Evolutionary conservation across 2,888 invertebrate species (phyloP), one percentile per base, ranked within the genome.

Genomic region (Venusia cambrica): DNA sequence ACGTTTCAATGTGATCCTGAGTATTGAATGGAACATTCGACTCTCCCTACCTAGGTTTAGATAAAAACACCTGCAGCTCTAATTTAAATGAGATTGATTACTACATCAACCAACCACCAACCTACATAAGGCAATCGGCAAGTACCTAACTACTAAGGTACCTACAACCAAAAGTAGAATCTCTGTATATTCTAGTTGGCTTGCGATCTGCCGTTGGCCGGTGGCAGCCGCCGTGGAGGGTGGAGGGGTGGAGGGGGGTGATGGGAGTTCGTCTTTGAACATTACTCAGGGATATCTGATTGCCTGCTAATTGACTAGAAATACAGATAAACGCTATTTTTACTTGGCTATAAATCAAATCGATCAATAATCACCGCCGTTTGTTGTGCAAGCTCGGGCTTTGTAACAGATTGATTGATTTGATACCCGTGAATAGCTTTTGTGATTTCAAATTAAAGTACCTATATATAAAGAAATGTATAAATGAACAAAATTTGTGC

Each of bases 251-350:
- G 11, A 26, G 19, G 17, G 43, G 26, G 45, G 34, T 38, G n/a
- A n/a, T n/a, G n/a, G n/a, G n/a, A n/a, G n/a, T n/a, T n/a, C n/a
- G 31, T 44, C 51, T 48, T 40, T 50, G 60, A 50, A 68, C 79
- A 83, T 84, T 78, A 81, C 71, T 83, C 79, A 78, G 57, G 57
- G 56, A 57, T 83, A 85, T 84, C 84, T 74, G 81, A 83, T 79
- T 71, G 74, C 73, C 67, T 68, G 76, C 77, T 85, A 85, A 87
- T 84, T 87, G 84, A 81, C 80, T 79, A 84, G 84, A 84, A 84
- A 76, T 73, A 70, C 67, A 73, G 81, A 84, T 83, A 79, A 79
- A 74, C 59, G 67, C 66, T 72, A 77, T 79, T 80, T 78, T 79
- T 73, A 72, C 61, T 51, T 54, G 34, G 32, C 54, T 65, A 69